A percentile compares a stretch with the other conserved stretches of the same genome.
Conservation (phyloP, 2,113 vertebrate genomes). For the Maccullochella peelii region DNA sequence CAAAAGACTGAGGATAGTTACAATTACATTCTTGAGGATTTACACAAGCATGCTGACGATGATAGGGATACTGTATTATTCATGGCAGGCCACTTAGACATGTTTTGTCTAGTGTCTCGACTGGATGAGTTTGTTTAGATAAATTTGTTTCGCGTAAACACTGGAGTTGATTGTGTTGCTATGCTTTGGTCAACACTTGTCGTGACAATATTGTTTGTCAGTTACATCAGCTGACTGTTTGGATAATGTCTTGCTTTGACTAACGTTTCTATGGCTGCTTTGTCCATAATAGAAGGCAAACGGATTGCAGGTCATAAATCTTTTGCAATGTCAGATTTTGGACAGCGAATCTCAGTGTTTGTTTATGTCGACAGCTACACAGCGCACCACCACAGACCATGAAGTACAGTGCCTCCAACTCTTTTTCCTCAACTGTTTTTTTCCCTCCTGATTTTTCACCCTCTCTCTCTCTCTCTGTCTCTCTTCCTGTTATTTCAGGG, state of each 20-base stretch:
- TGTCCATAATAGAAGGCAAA: slow-evolving; percentile 52
- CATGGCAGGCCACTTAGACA: slow-evolving; percentile 53
- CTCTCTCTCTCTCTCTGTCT: slow-evolving; percentile 83
- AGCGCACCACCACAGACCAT: slow-evolving; percentile 41
- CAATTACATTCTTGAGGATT: slow-evolving; percentile 64
- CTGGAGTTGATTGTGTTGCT: slow-evolving; percentile 63
- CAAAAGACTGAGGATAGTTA: slow-evolving; percentile 54
- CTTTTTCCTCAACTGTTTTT: slow-evolving; percentile 38
- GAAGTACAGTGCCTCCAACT: slow-evolving; percentile 22
- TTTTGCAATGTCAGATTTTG: slow-evolving; percentile 45
- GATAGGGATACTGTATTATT: slow-evolving; percentile 63
- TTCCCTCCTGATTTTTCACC: slow-evolving; percentile 64
- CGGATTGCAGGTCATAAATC: slow-evolving; percentile 48
- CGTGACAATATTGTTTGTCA: slow-evolving; percentile 72
- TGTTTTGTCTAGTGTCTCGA: slow-evolving; percentile 71
- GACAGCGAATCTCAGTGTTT: slow-evolving; percentile 53
- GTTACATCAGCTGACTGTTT: slow-evolving; percentile 65
- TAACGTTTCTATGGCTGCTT: slow-evolving; percentile 45
- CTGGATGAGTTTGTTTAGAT: slow-evolving; percentile 68
- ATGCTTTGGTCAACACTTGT: slow-evolving; percentile 62
- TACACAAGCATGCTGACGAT: slow-evolving; percentile 47
- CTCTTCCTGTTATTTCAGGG: slow-evolving; percentile 92
- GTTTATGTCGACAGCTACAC: slow-evolving; percentile 58
- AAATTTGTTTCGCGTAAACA: slow-evolving; percentile 69
- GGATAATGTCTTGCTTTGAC: slow-evolving; percentile 53